phyloP scores from a whole-genome alignment of 2,113 vertebrate species.

The Ceyx cyanopectus region DNA sequence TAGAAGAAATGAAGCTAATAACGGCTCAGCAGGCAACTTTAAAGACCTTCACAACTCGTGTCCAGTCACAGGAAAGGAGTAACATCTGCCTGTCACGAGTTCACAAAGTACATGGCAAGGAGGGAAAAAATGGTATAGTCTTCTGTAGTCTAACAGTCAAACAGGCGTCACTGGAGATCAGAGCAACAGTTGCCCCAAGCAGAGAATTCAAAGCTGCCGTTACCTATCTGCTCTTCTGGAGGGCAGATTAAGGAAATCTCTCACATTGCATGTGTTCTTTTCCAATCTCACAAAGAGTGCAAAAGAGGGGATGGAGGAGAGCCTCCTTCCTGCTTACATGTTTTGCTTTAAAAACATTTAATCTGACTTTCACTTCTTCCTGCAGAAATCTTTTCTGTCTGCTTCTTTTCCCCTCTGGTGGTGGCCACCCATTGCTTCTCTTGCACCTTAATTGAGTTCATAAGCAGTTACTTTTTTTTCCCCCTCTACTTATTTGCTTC shows the following conservation, averaged over 20 bases:
- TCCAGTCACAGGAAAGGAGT: not conserved
- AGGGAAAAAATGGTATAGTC: not conserved
- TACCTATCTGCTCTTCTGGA: not conserved
- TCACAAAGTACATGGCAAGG: not conserved
- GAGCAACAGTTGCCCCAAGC: not conserved
- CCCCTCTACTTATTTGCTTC: not conserved
- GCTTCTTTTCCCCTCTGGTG: not conserved
- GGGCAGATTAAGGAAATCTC: not conserved
- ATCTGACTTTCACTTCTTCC: not conserved
- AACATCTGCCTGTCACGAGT: not conserved
- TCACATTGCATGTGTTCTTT: not conserved
- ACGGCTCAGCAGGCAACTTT: not conserved
- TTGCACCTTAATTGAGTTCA: not conserved
- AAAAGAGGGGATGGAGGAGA: not conserved
- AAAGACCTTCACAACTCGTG: not conserved
- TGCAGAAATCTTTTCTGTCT: not conserved
- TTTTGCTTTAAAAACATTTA: not conserved
- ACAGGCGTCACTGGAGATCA: not conserved
- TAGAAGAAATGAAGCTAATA: not conserved
- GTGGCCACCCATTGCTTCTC: fast-evolving
- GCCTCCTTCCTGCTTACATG: not conserved
- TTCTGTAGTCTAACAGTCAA: not conserved
- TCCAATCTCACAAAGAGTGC: not conserved
- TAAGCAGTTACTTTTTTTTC: not conserved
- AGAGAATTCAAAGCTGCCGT: not conserved